Conservation (phyloP, 2,797 vertebrate genomes). For the Ciconia nigra region DNA sequence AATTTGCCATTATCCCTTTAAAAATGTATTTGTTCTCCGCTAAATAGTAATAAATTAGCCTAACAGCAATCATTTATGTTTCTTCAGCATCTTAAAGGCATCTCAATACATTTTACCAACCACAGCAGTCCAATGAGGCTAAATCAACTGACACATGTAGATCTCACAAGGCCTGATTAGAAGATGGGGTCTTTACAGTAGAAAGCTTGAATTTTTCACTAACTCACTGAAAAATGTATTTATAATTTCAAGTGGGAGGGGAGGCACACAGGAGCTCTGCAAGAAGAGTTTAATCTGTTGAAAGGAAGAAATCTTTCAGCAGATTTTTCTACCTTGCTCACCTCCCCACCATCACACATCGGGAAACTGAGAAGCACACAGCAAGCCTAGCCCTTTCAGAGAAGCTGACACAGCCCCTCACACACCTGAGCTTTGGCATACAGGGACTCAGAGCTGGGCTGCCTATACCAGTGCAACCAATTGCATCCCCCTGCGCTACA, state of each 20-base stretch:
- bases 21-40: slow-evolving; percentile 24
- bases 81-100: background rate
- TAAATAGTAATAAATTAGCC: slow-evolving; percentile 39
- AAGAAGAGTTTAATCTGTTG: background rate
- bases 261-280: background rate
- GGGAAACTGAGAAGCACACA: background rate
- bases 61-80: background rate
- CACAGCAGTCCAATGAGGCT: background rate
- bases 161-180: background rate
- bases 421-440: background rate
- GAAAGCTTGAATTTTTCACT: background rate
- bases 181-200: background rate
- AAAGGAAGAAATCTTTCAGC: background rate
- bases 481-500: background rate
- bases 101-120: background rate
- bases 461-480: background rate
- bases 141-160: background rate
- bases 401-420: background rate
- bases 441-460: background rate
- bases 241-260: slow-evolving; percentile 28
- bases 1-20: slow-evolving; percentile 19
- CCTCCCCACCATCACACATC: background rate
- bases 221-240: background rate
- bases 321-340: background rate
- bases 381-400: background rate